Evolutionary conservation across 2,888 invertebrate species (phyloP).

Genomic region (Iselma pallidipennis): DNA sequence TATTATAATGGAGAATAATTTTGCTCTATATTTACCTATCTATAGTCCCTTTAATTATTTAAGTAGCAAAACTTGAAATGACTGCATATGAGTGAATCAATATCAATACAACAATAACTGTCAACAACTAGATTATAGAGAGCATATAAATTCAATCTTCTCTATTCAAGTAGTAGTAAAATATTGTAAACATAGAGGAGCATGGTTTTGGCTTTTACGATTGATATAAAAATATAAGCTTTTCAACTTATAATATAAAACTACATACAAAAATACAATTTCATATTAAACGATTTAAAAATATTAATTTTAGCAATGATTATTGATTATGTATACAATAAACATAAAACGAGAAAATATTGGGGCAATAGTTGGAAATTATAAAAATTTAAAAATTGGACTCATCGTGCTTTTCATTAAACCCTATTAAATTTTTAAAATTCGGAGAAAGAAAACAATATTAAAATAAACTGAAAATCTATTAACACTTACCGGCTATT

Average conservation of each 20-base stretch:
- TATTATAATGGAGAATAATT: no score
- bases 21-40: no score
- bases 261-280: constrained; percentile 11
- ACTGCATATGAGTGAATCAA: neutral
- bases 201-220: constrained; percentile 11
- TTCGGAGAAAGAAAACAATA: neutral
- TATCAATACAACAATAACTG: no score
- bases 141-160: constrained; percentile 3
- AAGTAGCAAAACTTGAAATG: neutral
- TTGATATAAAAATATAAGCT: constrained; percentile 15
- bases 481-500: constrained; percentile 80
- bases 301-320: constrained; percentile 18
- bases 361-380: neutral
- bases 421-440: neutral
- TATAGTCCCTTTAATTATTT: neutral
- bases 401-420: neutral
- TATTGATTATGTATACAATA: constrained; percentile 14
- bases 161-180: constrained; percentile 9
- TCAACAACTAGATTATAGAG: neutral
- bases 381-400: neutral
- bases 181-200: constrained; percentile 20
- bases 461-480: constrained; percentile 13
- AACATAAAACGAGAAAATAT: constrained; percentile 14
- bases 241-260: constrained; percentile 5
- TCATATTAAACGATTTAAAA: constrained; percentile 16